Conservation (phyloP, 2,888 invertebrate species). For the Drosophila paranaensis region DNA sequence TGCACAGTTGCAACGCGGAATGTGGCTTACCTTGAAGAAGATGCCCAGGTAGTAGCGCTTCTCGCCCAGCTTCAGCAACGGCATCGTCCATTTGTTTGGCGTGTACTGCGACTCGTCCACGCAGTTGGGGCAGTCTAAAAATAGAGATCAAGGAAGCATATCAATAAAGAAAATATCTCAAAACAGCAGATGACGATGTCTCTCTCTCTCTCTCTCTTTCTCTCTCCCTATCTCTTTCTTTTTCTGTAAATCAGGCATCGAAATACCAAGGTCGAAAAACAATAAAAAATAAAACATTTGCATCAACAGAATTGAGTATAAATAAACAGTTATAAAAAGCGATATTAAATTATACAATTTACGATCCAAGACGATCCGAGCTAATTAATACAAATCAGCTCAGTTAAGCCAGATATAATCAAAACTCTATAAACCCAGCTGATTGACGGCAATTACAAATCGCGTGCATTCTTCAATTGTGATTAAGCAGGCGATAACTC, state of each 20-base stretch:
- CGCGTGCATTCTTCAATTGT: neutral
- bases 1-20: slow-evolving; percentile 67
- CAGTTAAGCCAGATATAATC: slow-evolving; percentile 2
- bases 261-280: slow-evolving; percentile 28
- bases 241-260: slow-evolving; percentile 9
- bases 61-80: slow-evolving; percentile 93
- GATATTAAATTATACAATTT: slow-evolving; percentile 26
- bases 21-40: slow-evolving; percentile 93
- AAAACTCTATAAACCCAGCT: neutral
- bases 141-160: slow-evolving; percentile 41
- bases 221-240: too few relatives aligned
- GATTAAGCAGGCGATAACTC: neutral
- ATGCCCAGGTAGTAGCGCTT: slow-evolving; percentile 96
- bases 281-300: slow-evolving; percentile 21
- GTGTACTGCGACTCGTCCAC: slow-evolving; percentile 90
- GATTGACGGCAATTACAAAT: slow-evolving; percentile 6
- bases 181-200: neutral
- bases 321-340: slow-evolving; percentile 22
- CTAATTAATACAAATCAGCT: slow-evolving; percentile 9
- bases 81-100: slow-evolving; percentile 94
- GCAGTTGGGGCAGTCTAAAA: slow-evolving; percentile 92
- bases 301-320: slow-evolving; percentile 6
- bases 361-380: slow-evolving; percentile 2
- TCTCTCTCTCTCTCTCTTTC: too few relatives aligned
- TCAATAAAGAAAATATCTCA: slow-evolving; percentile 12